Conservation (phyloP, 2,113 vertebrate species). For the Jacana jacana region DNA sequence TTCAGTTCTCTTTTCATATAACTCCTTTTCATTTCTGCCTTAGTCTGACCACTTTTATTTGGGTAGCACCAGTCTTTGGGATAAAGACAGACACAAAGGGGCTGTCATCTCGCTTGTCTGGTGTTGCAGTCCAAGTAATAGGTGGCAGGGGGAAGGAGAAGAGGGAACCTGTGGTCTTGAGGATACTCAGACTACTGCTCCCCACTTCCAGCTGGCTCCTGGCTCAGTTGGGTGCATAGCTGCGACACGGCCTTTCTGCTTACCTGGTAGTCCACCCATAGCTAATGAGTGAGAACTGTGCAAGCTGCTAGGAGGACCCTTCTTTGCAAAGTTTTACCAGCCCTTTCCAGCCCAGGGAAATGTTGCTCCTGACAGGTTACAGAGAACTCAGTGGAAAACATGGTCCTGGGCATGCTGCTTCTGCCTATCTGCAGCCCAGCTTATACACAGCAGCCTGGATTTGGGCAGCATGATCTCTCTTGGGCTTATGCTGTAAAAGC, state of each 20-base stretch:
- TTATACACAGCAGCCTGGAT: neutral
- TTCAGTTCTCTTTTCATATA: neutral
- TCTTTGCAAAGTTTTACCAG: neutral
- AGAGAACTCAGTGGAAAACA: neutral
- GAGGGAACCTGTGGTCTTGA: neutral
- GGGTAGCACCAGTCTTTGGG: neutral
- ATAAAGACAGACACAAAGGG: neutral
- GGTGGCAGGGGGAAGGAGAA: neutral
- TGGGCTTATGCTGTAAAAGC: neutral
- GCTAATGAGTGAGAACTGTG: neutral
- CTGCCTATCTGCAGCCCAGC: neutral
- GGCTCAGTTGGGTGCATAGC: neutral
- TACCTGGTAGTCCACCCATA: neutral
- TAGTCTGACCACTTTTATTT: neutral
- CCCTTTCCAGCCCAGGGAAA: neutral
- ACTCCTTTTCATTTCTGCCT: neutral
- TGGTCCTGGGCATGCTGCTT: neutral
- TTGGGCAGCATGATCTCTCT: neutral
- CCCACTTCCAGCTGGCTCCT: neutral
- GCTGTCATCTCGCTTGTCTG: neutral
- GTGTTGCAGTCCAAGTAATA: neutral
- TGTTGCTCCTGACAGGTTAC: neutral
- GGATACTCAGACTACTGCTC: neutral
- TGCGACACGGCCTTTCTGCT: neutral
- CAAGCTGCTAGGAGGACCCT: neutral